Evolutionary conservation across 1,140 invertebrate species (phyloP).

Genomic region (Drosophila kepulauana): DNA sequence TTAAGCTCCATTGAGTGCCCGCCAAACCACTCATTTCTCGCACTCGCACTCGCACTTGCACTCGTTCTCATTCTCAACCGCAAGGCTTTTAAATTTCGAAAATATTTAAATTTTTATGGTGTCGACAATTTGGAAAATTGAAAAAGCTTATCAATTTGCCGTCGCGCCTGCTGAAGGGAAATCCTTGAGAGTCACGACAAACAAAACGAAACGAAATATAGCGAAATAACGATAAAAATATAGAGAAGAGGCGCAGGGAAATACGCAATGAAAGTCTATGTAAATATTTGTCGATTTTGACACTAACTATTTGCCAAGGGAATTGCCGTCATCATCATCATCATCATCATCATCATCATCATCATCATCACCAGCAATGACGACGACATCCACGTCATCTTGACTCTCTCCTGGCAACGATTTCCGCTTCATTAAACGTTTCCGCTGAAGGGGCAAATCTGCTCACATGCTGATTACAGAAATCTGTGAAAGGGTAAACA

Average conservation of each 20-base stretch:
- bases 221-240: background rate
- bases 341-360: constrained; percentile 37
- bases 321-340: constrained; percentile 41
- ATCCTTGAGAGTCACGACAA: constrained; percentile 10
- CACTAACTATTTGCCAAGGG: constrained; percentile 70
- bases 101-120: constrained; percentile 82
- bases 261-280: constrained; percentile 67
- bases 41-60: background rate
- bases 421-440: constrained; percentile 81
- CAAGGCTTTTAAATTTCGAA: constrained; percentile 73
- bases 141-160: constrained; percentile 52
- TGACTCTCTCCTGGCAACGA: constrained; percentile 55
- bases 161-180: background rate
- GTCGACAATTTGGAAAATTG: constrained; percentile 71
- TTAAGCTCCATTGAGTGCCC: constrained; percentile 52
- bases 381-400: constrained; percentile 27
- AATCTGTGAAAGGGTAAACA: constrained; percentile 58
- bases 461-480: constrained; percentile 62
- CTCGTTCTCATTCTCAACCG: background rate
- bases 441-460: constrained; percentile 74
- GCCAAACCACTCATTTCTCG: background rate
- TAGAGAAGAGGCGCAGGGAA: background rate
- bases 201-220: constrained; percentile 1
- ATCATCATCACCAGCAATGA: constrained; percentile 3
- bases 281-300: constrained; percentile 75